Base-by-base conservation (phyloP, 2,113 vertebrate genomes). In the Fukomys damarensis region DNA sequence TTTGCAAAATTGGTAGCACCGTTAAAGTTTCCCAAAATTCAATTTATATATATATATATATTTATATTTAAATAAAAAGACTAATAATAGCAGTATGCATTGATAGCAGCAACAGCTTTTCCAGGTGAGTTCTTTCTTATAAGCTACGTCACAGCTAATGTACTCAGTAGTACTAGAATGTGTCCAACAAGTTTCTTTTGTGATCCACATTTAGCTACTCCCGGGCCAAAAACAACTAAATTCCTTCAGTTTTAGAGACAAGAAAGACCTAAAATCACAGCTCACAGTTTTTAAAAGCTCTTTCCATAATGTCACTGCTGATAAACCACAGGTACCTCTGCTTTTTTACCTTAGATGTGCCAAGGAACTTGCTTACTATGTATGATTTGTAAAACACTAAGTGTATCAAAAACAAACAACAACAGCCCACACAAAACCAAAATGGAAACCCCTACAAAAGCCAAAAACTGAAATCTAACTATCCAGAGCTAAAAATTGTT, bases 221-320 rank as follows among this genome's bases (percentile, higher is more conserved):
- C 13, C 32, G 70, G 30, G 56, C 26, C 41, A 19, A 88, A 82
- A 85, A 2, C 77, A 96, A 87, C 30, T 70, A 89, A 82, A 88
- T 22, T 16, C 10, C 11, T 49, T 46, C 52, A 70, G 82, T 52
- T 94, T 91, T 74, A 24, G 12, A 91, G 77, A 80, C 52, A 93
- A 84, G 9, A 28, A 63, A 16, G 5, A n/a, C 59, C 3, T 76
- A 43, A 70, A 54, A 65, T 58, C 32, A 82, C 9, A 92, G 74
- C 12, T 95, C 96, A 86, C 38, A 92, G 74, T 91, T 93, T 93
- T 68, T 32, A 28, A 94, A 81, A 76, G 28, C 10, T 85, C 95
- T 54, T 58, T 41, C 35, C 89, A 46, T 89, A 61, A 93, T 83
- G 32, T 80, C 58, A 87, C 46, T 94, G 61, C 5, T 79, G 32